Evolutionary conservation across 2,113 vertebrate genomes (phyloP), one percentile per base, ranked within the genome.

Genomic region (Buteo buteo): DNA sequence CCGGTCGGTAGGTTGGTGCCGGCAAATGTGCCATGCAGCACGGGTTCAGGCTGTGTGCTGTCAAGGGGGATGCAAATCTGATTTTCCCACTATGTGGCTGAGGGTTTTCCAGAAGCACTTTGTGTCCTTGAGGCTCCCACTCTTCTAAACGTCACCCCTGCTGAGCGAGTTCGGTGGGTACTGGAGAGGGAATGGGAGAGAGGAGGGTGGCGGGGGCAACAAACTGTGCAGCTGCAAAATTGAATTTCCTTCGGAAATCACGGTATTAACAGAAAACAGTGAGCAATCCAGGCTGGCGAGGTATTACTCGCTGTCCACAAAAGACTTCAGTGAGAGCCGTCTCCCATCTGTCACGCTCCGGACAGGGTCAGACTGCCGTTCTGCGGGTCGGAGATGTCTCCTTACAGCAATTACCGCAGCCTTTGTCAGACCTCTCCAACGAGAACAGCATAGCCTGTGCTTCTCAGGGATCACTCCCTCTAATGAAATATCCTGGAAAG

Each of bases 331-430:
- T 11, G 6, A 65, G 49, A 87, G 8, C 21, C 8, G 5, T 36
- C 18, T 84, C 32, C 38, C 44, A 50, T 22, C 57, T 38, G 25
- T 42, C 45, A 28, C 29, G 69, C 40, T 24, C 50, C 40, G 73
- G 59, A 70, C 19, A 2, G 1, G 7, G 22, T 7, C 79, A 28
- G 15, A 32, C 49, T 31, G 15, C n/a, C 40, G 50, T 82, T 59
- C 42, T 44, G 70, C 55, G 50, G 26, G 42, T 66, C 42, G 71
- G 34, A 88, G 25, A 18, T 7, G 5, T 4, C 36, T 47, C 45
- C n/a, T 44, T 10, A 14, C 15, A 71, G 76, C 4, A 1, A 10
- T 42, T 36, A 36, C 31, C 2, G 3, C 1, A 9, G 24, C 11
- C 18, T 72, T 45, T 64, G 52, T 70, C 54, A 82, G 42, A 64